phyloP scores from a whole-genome alignment of 2,113 vertebrate species.

The Bubo scandiacus region DNA sequence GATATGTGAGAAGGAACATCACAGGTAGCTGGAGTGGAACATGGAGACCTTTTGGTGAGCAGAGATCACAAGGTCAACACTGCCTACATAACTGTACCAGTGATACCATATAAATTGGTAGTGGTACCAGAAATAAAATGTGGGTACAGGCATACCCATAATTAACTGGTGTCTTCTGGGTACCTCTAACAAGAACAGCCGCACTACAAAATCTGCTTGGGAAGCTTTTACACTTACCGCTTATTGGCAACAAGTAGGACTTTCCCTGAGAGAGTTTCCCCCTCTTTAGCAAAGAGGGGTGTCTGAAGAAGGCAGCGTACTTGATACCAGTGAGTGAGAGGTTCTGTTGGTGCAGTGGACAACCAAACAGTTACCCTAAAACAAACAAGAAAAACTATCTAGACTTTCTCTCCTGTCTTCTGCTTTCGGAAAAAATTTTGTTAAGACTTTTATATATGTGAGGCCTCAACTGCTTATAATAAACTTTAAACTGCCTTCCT shows the following conservation, averaged over 20 bases:
- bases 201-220: not conserved
- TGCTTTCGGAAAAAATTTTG: not conserved
- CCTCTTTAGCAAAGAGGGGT: constrained; percentile 78
- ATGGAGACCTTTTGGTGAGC: not conserved
- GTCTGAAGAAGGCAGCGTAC: constrained; percentile 81
- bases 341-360: constrained; percentile 79
- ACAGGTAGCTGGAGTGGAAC: not conserved
- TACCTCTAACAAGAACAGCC: not conserved
- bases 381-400: not conserved
- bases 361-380: constrained; percentile 79
- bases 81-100: not conserved
- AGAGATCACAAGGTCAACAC: not conserved
- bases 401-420: not conserved
- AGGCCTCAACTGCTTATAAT: not conserved
- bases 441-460: not conserved
- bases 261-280: constrained; percentile 80
- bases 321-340: constrained; percentile 83
- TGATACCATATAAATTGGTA: not conserved
- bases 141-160: not conserved
- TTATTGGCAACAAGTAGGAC: constrained; percentile 77
- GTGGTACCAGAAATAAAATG: not conserved
- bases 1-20: not conserved
- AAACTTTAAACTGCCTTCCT: not conserved
- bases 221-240: constrained; percentile 54
- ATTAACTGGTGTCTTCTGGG: not conserved